Evolutionary conservation across 2,113 vertebrate genomes (phyloP).

Genomic region (Rhadina sibilatrix): DNA sequence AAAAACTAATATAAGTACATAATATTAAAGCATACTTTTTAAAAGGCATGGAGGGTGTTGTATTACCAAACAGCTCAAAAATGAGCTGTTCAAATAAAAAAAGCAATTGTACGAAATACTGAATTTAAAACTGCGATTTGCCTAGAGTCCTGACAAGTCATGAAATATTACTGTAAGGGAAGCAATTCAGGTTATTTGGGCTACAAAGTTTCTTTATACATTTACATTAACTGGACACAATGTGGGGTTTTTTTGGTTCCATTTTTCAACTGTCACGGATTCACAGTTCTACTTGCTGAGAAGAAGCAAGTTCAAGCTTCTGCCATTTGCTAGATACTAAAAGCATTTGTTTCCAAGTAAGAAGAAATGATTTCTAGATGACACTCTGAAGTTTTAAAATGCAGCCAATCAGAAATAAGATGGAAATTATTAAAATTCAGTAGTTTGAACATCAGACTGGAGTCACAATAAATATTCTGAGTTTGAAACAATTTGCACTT

Average conservation of each 20-base stretch:
- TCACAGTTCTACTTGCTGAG: neutral
- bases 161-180: neutral
- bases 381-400: neutral
- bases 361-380: neutral
- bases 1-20: neutral
- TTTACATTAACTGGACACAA: neutral
- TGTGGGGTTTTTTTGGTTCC: fast-evolving
- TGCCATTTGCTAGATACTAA: neutral
- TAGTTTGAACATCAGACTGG: neutral
- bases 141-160: neutral
- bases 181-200: neutral
- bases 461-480: neutral
- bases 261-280: neutral
- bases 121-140: neutral
- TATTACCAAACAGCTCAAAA: neutral
- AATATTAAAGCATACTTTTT: neutral
- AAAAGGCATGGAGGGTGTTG: neutral
- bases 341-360: neutral
- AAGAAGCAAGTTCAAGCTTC: neutral
- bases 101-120: neutral
- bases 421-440: neutral
- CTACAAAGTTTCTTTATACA: neutral
- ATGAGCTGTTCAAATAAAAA: neutral
- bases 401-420: neutral
- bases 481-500: neutral